Conservation (phyloP, 2,797 vertebrate species). For the Chloroceryle inda region DNA sequence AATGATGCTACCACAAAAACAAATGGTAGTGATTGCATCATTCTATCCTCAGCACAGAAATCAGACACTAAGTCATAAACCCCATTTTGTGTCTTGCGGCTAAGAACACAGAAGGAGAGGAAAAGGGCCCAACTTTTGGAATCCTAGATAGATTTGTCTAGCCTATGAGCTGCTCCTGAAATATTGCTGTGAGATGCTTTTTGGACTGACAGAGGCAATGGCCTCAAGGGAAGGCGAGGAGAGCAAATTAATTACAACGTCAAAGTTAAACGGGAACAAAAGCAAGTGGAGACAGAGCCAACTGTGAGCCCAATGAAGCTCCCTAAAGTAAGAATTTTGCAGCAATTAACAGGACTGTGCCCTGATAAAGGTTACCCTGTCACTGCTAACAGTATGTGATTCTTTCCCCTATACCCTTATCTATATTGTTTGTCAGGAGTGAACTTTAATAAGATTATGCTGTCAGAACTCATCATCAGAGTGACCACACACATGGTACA, state of each 20-base stretch:
- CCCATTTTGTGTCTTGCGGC: constrained; percentile 9
- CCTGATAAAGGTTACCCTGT: constrained; percentile 69
- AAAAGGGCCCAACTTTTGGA: constrained; percentile 4
- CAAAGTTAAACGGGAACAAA: constrained; percentile 33
- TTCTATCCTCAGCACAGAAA: constrained; percentile 34
- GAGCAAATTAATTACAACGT: constrained; percentile 48
- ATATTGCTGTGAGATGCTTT: neutral
- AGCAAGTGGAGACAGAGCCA: constrained; percentile 23
- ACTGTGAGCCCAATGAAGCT: neutral
- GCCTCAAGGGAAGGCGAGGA: constrained; percentile 26
- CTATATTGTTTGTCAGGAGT: constrained; percentile 47
- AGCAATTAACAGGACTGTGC: constrained; percentile 48
- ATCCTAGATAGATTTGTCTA: neutral
- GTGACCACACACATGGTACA: constrained; percentile 13
- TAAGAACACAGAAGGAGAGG: constrained; percentile 45
- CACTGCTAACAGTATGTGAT: constrained; percentile 41
- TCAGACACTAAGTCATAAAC: constrained; percentile 38
- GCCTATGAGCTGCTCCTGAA: neutral
- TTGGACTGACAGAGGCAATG: constrained; percentile 10
- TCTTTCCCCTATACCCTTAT: constrained; percentile 22
- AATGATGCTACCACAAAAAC: constrained; percentile 53
- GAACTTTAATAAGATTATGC: constrained; percentile 60
- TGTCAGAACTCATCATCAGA: constrained; percentile 54
- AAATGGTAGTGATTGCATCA: constrained; percentile 63
- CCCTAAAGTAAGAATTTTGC: constrained; percentile 9